Evolutionary conservation across 2,888 invertebrate genomes (phyloP).

Genomic region (Himalopsyche anomala): DNA sequence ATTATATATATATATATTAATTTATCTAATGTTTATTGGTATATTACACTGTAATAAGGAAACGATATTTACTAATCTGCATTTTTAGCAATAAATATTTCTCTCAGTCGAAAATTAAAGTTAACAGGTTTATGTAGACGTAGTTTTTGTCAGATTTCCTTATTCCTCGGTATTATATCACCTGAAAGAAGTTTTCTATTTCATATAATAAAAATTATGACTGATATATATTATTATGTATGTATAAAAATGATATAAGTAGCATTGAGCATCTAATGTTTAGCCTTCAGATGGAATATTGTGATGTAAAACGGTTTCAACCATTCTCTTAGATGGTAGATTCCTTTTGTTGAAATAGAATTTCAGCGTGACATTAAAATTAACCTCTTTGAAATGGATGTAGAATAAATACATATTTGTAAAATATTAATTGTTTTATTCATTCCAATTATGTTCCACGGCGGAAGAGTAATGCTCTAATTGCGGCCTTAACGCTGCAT

Average conservation of each 20-base stretch:
- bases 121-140: neutral
- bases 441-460: neutral
- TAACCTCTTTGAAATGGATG: neutral
- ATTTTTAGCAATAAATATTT: slow-evolving; percentile 17
- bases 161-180: slow-evolving; percentile 22
- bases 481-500: too few species aligned
- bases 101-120: slow-evolving; percentile 3
- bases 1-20: slow-evolving; percentile 26
- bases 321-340: slow-evolving; percentile 21
- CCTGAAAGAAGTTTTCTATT: slow-evolving; percentile 11
- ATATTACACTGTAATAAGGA: slow-evolving; percentile 34
- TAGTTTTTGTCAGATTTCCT: slow-evolving; percentile 22
- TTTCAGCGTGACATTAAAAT: slow-evolving; percentile 20
- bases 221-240: slow-evolving; percentile 21
- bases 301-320: slow-evolving; percentile 21
- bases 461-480: too few species aligned
- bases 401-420: slow-evolving; percentile 34
- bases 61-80: slow-evolving; percentile 20
- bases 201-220: slow-evolving; percentile 29
- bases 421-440: slow-evolving; percentile 2
- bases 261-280: slow-evolving; percentile 29
- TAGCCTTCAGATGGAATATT: slow-evolving; percentile 26
- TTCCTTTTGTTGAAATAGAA: slow-evolving; percentile 29
- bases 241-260: slow-evolving; percentile 4
- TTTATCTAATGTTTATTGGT: slow-evolving; percentile 34